Conservation (phyloP, 2,113 vertebrate species). For the Hippocampus comes region DNA sequence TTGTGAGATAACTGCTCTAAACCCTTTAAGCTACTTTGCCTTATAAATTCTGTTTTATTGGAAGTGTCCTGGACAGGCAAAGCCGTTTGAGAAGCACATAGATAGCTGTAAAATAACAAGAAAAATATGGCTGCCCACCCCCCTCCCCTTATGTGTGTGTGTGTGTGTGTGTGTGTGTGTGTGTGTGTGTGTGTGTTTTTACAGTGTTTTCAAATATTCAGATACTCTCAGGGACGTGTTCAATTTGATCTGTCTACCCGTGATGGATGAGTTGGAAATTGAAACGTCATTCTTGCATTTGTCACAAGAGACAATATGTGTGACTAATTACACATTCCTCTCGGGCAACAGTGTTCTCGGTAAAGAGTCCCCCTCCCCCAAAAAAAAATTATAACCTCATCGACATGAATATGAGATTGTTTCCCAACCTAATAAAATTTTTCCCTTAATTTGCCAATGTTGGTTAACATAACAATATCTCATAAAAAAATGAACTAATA, state of each 20-base stretch:
- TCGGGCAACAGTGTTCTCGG: background rate
- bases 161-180: background rate
- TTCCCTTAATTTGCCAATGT: background rate
- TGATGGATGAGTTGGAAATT: conserved; percentile 46
- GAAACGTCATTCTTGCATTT: conserved; percentile 25
- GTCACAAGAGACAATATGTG: conserved; percentile 11
- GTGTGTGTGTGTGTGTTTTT: background rate
- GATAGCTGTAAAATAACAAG: conserved; percentile 20
- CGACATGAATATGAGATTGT: conserved; percentile 3
- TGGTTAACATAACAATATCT: background rate
- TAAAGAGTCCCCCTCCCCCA: background rate
- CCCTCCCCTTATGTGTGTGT: background rate
- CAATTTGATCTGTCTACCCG: conserved; percentile 41
- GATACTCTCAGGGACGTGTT: conserved; percentile 15
- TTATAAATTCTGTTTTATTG: conserved; percentile 37
- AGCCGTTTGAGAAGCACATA: background rate
- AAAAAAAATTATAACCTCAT: background rate
- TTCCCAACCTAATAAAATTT: background rate
- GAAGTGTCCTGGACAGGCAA: conserved; percentile 18
- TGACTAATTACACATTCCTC: conserved; percentile 34
- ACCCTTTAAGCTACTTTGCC: conserved; percentile 25
- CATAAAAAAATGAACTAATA: background rate
- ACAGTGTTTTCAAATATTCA: conserved; percentile 21
- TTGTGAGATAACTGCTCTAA: conserved; percentile 36
- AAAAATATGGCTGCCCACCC: background rate